Percentiles rank a stretch among this genome's conserved stretches.
Conservation (phyloP, 2,797 vertebrate genomes). For the Silurus aristotelis region DNA sequence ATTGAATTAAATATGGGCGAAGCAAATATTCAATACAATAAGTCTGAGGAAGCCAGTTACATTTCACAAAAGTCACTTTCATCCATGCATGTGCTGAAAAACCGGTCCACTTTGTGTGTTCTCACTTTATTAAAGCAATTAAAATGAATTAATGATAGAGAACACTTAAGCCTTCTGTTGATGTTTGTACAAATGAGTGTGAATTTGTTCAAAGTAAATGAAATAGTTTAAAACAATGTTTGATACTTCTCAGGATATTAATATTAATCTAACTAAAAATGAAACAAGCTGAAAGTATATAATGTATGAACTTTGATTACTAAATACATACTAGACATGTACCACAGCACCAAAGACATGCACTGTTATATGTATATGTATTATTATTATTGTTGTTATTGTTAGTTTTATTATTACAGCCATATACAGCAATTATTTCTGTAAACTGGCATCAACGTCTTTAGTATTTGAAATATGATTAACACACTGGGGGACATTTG, state of each 20-base stretch:
- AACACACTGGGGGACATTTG: background rate
- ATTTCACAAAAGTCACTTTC: too few relatives aligned
- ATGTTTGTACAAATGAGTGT: too few relatives aligned
- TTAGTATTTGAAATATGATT: background rate
- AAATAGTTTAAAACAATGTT: background rate
- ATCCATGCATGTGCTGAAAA: too few relatives aligned
- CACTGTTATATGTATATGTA: background rate
- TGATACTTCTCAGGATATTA: background rate
- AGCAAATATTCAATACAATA: too few relatives aligned
- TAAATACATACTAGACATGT: too few relatives aligned
- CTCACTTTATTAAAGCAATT: background rate
- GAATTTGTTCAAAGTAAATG: too few relatives aligned
- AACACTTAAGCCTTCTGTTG: too few relatives aligned
- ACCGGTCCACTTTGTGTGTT: background rate
- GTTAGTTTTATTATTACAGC: background rate
- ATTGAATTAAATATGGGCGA: too few relatives aligned
- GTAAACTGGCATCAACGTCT: background rate
- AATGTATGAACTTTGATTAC: too few relatives aligned
- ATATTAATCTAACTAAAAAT: too few relatives aligned
- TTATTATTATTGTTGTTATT: background rate
- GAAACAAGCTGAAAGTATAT: too few relatives aligned
- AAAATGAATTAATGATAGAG: background rate
- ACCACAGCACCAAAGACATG: background rate
- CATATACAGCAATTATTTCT: background rate
- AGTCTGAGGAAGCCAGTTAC: too few relatives aligned